phyloP scores from a whole-genome alignment of 2,888 invertebrate species.

The Ornithoptera priamus region DNA sequence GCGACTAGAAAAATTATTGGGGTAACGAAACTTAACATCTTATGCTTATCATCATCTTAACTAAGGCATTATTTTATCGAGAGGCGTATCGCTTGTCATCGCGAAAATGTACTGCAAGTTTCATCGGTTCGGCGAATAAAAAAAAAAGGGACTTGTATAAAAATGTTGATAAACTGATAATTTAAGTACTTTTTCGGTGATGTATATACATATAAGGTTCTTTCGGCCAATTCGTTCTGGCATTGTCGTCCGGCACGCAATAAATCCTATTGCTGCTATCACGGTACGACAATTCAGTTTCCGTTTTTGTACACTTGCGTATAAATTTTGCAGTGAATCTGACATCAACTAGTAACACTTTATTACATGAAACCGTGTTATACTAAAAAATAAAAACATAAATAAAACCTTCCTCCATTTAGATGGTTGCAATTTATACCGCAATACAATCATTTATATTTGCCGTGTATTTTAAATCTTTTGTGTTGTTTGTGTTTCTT shows the following conservation, averaged over 20 bases:
- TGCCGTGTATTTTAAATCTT: not conserved
- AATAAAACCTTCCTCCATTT: not conserved
- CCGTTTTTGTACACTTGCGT: slow-evolving; percentile 23
- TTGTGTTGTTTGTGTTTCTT: too few species aligned
- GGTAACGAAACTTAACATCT: too few species aligned
- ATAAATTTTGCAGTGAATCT: slow-evolving; percentile 14
- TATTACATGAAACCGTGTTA: slow-evolving; percentile 6
- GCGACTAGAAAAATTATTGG: too few species aligned
- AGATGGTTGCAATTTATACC: not conserved
- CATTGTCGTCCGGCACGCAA: slow-evolving; percentile 10
- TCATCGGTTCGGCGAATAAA: not conserved
- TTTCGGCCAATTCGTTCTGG: slow-evolving; percentile 17
- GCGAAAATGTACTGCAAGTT: too few species aligned
- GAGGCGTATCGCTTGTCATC: too few species aligned
- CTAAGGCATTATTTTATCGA: too few species aligned
- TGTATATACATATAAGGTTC: not conserved
- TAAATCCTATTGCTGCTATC: slow-evolving; percentile 23
- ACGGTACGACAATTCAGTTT: slow-evolving; percentile 19
- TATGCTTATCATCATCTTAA: too few species aligned
- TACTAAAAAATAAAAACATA: not conserved
- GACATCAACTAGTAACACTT: slow-evolving; percentile 21
- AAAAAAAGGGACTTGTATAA: too few species aligned
- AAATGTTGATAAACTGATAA: not conserved
- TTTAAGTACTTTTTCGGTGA: not conserved
- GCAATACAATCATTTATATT: not conserved